A percentile compares a stretch with the other conserved stretches of the same genome.
These are phyloP conservation scores for Zaprionus africanus DNA, from an alignment of 1,140 invertebrate species.

Conservation along the genomic window DNA sequence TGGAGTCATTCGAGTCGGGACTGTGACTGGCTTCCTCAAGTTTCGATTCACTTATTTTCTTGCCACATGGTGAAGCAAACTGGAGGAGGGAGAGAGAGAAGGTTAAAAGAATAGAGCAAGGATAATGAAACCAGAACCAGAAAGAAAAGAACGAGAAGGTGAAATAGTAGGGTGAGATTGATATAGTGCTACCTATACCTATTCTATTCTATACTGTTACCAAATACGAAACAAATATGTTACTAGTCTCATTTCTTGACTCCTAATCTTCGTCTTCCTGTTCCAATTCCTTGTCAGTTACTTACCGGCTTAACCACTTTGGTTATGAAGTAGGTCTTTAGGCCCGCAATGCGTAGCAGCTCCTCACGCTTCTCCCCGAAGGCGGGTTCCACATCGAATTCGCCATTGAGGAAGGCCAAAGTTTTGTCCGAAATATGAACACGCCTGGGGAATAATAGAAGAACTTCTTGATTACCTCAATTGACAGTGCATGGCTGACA, in stretches of 20 bases:
- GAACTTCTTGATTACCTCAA: neutral
- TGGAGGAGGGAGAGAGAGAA: slow-evolving; percentile 5
- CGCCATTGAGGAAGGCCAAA: slow-evolving; percentile 93
- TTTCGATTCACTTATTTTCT: slow-evolving; percentile 74
- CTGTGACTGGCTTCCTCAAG: slow-evolving; percentile 48
- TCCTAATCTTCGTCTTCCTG: no score
- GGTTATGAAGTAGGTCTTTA: slow-evolving; percentile 96
- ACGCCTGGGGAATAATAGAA: slow-evolving; percentile 86
- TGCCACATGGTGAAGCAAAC: slow-evolving; percentile 74
- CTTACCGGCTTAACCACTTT: slow-evolving; percentile 93
- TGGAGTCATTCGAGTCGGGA: slow-evolving; percentile 55
- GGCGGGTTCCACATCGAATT: slow-evolving; percentile 97
- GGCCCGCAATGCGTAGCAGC: slow-evolving; percentile 92
- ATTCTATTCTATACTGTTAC: no score
- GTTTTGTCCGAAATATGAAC: slow-evolving; percentile 98
- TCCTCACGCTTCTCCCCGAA: slow-evolving; percentile 95
- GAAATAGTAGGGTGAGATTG: no score
- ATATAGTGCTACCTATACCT: no score
- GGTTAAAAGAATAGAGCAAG: neutral
- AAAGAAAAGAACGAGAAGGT: no score
- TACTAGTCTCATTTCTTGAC: no score
- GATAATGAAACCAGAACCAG: no score
- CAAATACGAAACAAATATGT: no score
- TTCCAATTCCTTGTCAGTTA: slow-evolving; percentile 25
- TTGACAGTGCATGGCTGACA: neutral